A percentile compares a stretch with the other conserved stretches of the same genome.
Conservation (phyloP, 1,140 invertebrate species). For the Lordiphosa mommai region DNA sequence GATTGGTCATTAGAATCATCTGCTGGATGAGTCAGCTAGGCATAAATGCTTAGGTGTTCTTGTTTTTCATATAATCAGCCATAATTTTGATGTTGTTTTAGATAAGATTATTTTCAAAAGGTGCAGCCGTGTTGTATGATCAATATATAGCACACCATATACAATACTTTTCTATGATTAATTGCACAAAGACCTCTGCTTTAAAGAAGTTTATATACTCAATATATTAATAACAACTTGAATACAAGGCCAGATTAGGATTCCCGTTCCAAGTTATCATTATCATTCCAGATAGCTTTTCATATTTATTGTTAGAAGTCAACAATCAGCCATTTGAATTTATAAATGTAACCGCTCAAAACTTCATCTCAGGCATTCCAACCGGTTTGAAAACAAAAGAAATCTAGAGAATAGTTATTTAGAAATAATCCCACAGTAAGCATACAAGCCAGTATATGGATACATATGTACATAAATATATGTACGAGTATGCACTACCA, state of each 20-base stretch:
- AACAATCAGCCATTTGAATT: no score
- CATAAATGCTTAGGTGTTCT: no score
- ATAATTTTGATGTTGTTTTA: slow-evolving; percentile 13
- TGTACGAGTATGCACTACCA: no score
- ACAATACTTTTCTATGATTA: slow-evolving; percentile 12
- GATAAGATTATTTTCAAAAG: slow-evolving; percentile 24
- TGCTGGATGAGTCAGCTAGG: slow-evolving; percentile 2
- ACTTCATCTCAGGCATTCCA: background rate
- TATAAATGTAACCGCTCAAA: slow-evolving; percentile 3
- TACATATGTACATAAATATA: no score
- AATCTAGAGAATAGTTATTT: background rate
- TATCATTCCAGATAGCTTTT: background rate
- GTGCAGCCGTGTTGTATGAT: background rate
- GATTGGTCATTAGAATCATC: slow-evolving; percentile 39
- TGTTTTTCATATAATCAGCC: slow-evolving; percentile 47
- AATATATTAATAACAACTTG: no score
- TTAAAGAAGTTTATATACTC: no score
- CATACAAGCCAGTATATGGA: no score
- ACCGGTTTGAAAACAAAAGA: slow-evolving; percentile 1
- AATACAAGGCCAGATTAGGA: no score
- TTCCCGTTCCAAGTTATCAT: background rate
- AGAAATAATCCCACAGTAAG: no score
- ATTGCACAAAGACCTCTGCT: slow-evolving; percentile 1
- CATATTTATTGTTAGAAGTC: background rate
- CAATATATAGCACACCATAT: background rate